Percentiles rank a stretch among this genome's conserved stretches.
phyloP scores from a whole-genome alignment of 2,797 vertebrate species.

The Rousettus madagascariensis region DNA sequence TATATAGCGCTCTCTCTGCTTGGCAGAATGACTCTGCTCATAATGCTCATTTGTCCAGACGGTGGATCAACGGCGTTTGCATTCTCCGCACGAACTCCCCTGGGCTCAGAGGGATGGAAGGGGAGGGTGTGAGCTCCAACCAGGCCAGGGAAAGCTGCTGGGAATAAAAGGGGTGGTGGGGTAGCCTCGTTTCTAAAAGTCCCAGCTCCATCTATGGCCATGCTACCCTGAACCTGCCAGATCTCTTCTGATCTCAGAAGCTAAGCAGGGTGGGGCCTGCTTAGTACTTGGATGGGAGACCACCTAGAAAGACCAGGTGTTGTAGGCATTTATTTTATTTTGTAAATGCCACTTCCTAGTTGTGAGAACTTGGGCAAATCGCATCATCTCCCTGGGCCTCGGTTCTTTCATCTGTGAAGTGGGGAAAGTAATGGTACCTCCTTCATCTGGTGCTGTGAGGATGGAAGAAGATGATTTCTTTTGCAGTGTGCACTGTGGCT shows the following conservation, averaged over 20 bases:
- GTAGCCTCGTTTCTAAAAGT: not conserved
- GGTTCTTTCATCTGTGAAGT: not conserved
- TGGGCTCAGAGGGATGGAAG: not conserved
- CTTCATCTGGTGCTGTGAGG: not conserved
- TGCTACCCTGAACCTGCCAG: too few species aligned
- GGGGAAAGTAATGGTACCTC: not conserved
- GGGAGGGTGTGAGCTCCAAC: not conserved
- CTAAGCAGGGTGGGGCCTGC: too few species aligned
- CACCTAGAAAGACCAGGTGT: too few species aligned
- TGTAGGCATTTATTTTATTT: too few species aligned
- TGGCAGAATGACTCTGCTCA: slow-evolving; percentile 15
- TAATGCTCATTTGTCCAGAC: slow-evolving; percentile 32
- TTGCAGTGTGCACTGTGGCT: not conserved
- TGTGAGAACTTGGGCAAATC: not conserved
- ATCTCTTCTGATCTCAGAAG: too few species aligned
- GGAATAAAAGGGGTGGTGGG: not conserved
- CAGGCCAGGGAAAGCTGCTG: not conserved
- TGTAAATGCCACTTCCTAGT: not conserved
- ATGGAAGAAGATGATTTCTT: not conserved
- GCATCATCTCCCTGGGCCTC: not conserved
- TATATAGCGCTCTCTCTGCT: not conserved
- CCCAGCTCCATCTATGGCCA: not conserved
- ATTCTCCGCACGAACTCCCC: not conserved
- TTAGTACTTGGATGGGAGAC: too few species aligned
- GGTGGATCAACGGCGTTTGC: not conserved